Evolutionary conservation across 2,113 vertebrate genomes (phyloP).

Genomic region (Corvus cornix): DNA sequence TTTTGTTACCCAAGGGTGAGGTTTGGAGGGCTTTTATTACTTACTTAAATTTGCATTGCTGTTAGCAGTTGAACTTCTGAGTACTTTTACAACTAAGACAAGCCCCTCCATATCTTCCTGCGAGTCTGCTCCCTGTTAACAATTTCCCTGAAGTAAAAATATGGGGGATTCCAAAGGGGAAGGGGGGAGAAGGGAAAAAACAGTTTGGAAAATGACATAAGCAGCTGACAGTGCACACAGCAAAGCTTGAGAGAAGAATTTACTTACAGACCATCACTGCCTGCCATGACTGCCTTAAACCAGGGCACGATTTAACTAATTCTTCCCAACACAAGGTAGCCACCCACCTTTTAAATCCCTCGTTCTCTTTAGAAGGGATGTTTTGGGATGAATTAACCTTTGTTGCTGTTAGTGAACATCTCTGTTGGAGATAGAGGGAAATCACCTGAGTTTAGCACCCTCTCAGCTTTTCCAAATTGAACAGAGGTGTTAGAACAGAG

Average conservation of each 20-base stretch:
- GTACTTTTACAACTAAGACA: background rate
- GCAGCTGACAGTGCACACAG: background rate
- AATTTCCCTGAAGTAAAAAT: background rate
- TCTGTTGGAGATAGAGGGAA: background rate
- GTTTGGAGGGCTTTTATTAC: background rate
- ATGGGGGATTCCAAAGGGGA: background rate
- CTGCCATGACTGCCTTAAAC: background rate
- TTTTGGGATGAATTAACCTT: background rate
- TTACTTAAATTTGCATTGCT: background rate
- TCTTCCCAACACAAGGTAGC: background rate
- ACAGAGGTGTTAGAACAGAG: background rate
- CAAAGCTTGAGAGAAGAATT: background rate
- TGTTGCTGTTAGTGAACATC: accelerated
- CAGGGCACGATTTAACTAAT: background rate
- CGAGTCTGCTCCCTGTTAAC: background rate
- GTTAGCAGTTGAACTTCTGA: background rate
- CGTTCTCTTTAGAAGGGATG: background rate
- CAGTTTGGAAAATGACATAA: background rate
- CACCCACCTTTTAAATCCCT: background rate
- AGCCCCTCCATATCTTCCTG: background rate
- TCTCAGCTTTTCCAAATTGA: background rate
- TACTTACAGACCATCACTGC: background rate
- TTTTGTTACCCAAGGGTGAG: background rate
- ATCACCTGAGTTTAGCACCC: background rate
- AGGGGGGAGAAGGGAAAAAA: accelerated